Evolutionary conservation across 2,888 invertebrate genomes (phyloP).

Genomic region (Hydrotaea diabolus): DNA sequence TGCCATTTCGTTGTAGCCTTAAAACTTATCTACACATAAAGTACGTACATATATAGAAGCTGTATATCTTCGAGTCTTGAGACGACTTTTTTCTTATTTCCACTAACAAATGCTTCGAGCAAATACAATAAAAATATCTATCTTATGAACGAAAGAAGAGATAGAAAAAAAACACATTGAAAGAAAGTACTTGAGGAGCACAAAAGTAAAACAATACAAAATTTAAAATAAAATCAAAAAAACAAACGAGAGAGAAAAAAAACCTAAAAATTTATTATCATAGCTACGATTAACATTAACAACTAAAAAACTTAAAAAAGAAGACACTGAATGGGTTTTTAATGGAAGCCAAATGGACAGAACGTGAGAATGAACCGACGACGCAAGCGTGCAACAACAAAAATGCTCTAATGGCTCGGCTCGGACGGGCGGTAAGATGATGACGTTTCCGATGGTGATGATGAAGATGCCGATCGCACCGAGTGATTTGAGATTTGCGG

Average conservation of each 20-base stretch:
- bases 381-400: background rate
- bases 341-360: constrained; percentile 64
- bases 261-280: constrained; percentile 62
- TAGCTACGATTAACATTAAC: constrained; percentile 48
- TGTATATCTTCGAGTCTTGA: constrained; percentile 40
- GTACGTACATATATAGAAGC: background rate
- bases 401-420: constrained; percentile 12
- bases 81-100: constrained; percentile 25
- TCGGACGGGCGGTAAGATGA: too few species aligned
- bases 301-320: constrained; percentile 54
- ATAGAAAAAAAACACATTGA: background rate
- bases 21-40: constrained; percentile 39
- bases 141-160: too few species aligned
- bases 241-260: constrained; percentile 30
- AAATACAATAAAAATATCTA: constrained; percentile 40
- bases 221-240: constrained; percentile 43
- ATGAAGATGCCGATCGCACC: background rate
- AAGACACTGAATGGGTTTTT: constrained; percentile 54
- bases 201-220: background rate
- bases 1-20: constrained; percentile 31
- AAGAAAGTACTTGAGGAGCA: constrained; percentile 1
- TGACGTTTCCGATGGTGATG: too few species aligned
- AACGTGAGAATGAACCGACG: constrained; percentile 48
- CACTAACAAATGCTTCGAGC: constrained; percentile 60
- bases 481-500: constrained; percentile 53